These are phyloP conservation scores for Pseudomyrmex concolor DNA, from an alignment of 1,140 invertebrate species.

Conservation along the genomic window DNA sequence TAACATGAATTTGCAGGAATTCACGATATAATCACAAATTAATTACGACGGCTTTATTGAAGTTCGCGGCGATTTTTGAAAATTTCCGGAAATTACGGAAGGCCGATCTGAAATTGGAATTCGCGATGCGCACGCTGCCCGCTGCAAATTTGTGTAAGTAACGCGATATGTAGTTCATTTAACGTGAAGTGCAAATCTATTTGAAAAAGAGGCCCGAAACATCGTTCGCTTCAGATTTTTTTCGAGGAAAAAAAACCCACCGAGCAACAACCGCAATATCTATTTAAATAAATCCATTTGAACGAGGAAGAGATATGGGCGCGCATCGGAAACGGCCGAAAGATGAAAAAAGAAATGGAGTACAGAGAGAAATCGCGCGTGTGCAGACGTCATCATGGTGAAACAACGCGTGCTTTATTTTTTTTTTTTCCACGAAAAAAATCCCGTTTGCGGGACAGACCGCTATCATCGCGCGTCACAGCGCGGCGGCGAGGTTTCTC, in stretches of 20 bases:
- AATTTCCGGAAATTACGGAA: conserved; percentile 74
- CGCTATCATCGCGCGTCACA: conserved; percentile 6
- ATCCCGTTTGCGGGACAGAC: conserved; percentile 11
- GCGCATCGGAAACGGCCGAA: too few species aligned
- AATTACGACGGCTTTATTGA: conserved; percentile 75
- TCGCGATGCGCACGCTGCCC: conserved; percentile 63
- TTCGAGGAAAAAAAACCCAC: not conserved
- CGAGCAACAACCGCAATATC: not conserved
- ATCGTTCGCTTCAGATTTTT: conserved; percentile 16
- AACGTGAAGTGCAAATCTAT: conserved; percentile 55
- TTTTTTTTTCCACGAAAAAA: too few species aligned
- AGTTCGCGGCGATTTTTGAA: conserved; percentile 71
- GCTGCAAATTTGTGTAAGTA: conserved; percentile 55
- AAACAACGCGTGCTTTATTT: conserved; percentile 2
- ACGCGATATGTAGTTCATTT: conserved; percentile 64
- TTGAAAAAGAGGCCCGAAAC: conserved; percentile 53
- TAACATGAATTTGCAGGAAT: conserved; percentile 74
- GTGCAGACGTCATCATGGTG: not conserved
- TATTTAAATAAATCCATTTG: not conserved
- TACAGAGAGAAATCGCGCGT: not conserved
- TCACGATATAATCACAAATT: conserved; percentile 74
- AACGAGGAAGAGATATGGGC: not conserved
- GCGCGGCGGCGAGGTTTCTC: conserved; percentile 52
- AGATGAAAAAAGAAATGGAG: too few species aligned
- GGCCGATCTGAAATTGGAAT: conserved; percentile 73